Evolutionary conservation across 1,140 invertebrate genomes (phyloP).

Genomic region (Paraescarpia echinospica): DNA sequence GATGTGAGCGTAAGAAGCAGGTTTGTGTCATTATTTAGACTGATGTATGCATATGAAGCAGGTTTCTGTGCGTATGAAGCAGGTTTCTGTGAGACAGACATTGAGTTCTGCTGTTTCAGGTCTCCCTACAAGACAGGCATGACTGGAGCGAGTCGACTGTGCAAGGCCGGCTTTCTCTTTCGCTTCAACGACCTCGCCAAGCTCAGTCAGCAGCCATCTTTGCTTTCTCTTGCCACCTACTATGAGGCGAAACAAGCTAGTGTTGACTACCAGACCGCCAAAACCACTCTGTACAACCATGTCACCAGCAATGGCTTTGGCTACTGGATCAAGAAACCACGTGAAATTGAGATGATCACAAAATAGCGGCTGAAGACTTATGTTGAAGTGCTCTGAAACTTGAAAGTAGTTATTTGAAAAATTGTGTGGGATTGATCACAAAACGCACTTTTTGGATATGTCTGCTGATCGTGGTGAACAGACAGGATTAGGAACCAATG

Average conservation of each 20-base stretch:
- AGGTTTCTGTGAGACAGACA: background rate
- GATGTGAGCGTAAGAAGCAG: too few species aligned
- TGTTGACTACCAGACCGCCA: slow-evolving; percentile 7
- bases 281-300: slow-evolving; percentile 8
- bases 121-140: slow-evolving; percentile 25
- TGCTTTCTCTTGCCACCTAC: background rate
- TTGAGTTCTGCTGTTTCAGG: slow-evolving; percentile 12
- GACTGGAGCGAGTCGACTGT: slow-evolving; percentile 24
- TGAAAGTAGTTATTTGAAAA: too few species aligned
- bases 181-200: slow-evolving; percentile 23
- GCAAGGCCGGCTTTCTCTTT: slow-evolving; percentile 30
- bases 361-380: background rate
- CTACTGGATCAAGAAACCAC: slow-evolving; percentile 6
- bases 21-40: background rate
- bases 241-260: background rate
- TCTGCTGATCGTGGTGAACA: too few species aligned
- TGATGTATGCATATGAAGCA: background rate
- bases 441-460: too few species aligned
- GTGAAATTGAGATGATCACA: background rate
- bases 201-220: background rate
- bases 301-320: background rate
- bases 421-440: too few species aligned
- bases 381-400: background rate
- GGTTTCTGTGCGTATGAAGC: background rate
- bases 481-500: too few species aligned